A percentile compares a stretch with the other conserved stretches of the same genome.
Evolutionary conservation across 2,113 vertebrate species (phyloP).

Genomic region (Oreochromis tanganicae): DNA sequence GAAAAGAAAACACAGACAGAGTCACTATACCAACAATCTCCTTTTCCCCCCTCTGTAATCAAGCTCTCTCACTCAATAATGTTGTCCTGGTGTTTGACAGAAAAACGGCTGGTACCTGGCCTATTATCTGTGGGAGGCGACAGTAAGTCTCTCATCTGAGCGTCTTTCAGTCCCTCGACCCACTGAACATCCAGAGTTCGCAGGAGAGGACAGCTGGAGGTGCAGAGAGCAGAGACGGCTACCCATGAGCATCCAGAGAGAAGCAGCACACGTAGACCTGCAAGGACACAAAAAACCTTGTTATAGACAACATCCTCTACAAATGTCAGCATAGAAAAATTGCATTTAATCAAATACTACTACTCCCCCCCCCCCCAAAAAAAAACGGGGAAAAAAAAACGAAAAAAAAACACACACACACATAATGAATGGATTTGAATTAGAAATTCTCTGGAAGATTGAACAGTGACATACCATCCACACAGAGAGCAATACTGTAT

Average conservation of each 20-base stretch:
- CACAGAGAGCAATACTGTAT: neutral
- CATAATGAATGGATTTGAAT: neutral
- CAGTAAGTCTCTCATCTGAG: conserved; percentile 93
- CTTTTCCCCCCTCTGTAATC: neutral
- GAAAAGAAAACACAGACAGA: neutral
- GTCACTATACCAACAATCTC: neutral
- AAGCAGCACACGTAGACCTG: conserved; percentile 87
- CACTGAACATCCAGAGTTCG: conserved; percentile 91
- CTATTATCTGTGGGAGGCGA: conserved; percentile 93
- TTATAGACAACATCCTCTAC: neutral
- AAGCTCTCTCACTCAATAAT: neutral
- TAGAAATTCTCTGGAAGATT: neutral
- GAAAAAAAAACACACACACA: neutral
- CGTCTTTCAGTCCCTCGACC: conserved; percentile 95
- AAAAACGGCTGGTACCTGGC: conserved; percentile 77
- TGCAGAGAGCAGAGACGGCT: conserved; percentile 91
- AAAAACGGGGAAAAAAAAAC: neutral
- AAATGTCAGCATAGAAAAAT: neutral
- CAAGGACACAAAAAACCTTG: neutral
- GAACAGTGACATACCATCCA: neutral
- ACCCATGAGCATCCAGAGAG: conserved; percentile 95
- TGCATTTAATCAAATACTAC: neutral
- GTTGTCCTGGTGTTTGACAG: neutral
- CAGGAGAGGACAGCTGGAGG: conserved; percentile 89
- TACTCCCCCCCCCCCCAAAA: rapidly evolving